Evolutionary conservation across 92 coral and sea anemone species (phyloP), one percentile per base, ranked within the genome.

Genomic region (Zoanthus gigantus): DNA sequence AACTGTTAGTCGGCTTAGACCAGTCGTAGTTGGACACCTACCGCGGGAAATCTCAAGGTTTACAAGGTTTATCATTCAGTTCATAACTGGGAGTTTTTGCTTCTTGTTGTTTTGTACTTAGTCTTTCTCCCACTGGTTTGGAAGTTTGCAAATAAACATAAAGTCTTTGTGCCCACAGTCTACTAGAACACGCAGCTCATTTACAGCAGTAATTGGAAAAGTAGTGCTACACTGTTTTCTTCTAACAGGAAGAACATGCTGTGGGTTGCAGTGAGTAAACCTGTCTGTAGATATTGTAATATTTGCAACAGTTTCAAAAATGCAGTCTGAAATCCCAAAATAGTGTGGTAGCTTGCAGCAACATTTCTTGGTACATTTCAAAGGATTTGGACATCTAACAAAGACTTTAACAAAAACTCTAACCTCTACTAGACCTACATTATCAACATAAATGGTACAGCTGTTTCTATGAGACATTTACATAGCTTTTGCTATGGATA

Each of bases 111-210:
- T 48, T 56, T 28, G 46, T 69, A 18, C n/a, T 81, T 56, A 92
- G 61, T 92, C 94, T 76, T 82, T 92, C 61, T 92, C 94, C 82
- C 28, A 86, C 30, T 79, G 73, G 69, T 92, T 92, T 54, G 94
- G 92, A 48, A 92, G 86, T 86, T 86, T 81, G 87, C 88, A 92
- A 11, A 52, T 54, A 52, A 89, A 92, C 78, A 82, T 53, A 45
- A 86, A 66, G 56, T 82, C 63, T 37, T 72, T 31, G n/a, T 56
- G 53, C 46, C 76, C 46, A 57, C 94, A 89, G 83, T 92, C 94
- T 67, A 92, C 61, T 60, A 78, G 60, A 17, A 87, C 72, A 81
- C 92, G 88, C 46, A 92, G 73, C 14, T 74, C 86, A 60, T 32
- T 57, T 18, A 89, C 73, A 54, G 71, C 78, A 63, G 77, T 84